phyloP scores from a whole-genome alignment of 2,888 invertebrate genomes.

The Lysandra bellargus region DNA sequence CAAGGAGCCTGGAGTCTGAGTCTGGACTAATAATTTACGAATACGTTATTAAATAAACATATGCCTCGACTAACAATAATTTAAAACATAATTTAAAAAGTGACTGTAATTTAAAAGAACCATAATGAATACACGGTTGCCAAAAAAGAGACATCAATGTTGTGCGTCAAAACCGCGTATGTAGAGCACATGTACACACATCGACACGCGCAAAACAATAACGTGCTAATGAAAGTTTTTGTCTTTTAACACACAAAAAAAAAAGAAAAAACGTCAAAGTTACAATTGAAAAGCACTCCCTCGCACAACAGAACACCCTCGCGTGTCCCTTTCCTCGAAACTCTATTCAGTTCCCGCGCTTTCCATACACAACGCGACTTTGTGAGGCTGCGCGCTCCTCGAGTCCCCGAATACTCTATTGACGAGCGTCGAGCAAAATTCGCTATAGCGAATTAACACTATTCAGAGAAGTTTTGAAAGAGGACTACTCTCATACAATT shows the following conservation, averaged over 20 bases:
- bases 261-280: conserved; percentile 27
- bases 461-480: conserved; percentile 79
- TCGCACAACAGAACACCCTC: conserved; percentile 52
- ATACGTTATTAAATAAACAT: no score
- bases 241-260: conserved; percentile 23
- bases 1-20: no score
- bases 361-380: conserved; percentile 77
- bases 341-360: conserved; percentile 73
- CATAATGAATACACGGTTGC: not conserved
- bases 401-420: conserved; percentile 77
- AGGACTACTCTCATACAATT: conserved; percentile 80
- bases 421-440: conserved; percentile 73
- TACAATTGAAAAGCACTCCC: conserved; percentile 32
- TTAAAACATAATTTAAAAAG: no score
- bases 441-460: conserved; percentile 80
- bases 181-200: not conserved
- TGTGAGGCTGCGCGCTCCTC: conserved; percentile 64
- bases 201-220: conserved; percentile 27
- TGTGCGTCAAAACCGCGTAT: not conserved
- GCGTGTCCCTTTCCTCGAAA: conserved; percentile 58
- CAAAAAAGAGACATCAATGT: not conserved
- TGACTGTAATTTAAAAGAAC: not conserved
- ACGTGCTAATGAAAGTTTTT: conserved; percentile 30
- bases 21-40: no score
- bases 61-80: no score